Evolutionary conservation across 2,888 invertebrate genomes (phyloP).

Genomic region (Charanyca ferruginea): DNA sequence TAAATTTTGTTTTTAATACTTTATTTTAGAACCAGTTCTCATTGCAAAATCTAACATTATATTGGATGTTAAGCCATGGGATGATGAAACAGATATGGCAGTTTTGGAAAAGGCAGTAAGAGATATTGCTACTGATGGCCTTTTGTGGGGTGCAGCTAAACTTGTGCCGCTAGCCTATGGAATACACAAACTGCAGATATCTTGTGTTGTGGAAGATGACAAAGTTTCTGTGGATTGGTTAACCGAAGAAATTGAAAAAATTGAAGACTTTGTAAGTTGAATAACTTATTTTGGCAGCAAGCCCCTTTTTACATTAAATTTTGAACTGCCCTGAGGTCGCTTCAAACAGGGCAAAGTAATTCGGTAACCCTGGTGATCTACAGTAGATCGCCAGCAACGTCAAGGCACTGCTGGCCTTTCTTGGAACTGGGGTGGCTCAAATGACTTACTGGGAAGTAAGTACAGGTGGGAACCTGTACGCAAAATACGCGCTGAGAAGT

Average conservation of each 20-base stretch:
- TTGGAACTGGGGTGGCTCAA: no score
- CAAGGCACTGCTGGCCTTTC: no score
- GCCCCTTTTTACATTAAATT: no score
- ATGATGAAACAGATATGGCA: constrained; percentile 98
- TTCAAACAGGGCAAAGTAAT: no score
- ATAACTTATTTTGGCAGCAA: not conserved
- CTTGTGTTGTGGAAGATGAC: constrained; percentile 98
- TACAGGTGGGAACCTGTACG: no score
- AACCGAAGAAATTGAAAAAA: constrained; percentile 95
- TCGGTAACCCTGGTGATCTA: no score
- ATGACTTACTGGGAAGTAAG: no score
- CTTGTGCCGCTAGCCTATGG: constrained; percentile 97
- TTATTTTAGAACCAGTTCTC: constrained; percentile 93
- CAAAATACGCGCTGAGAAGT: no score
- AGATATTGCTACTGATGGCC: constrained; percentile 95
- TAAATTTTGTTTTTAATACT: constrained; percentile 7
- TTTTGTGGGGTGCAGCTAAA: constrained; percentile 98
- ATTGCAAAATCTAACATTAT: constrained; percentile 99
- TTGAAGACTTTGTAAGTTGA: constrained; percentile 94
- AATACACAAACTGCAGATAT: constrained; percentile 97
- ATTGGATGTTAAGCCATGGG: constrained; percentile 98
- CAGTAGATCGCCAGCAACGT: no score
- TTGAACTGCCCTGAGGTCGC: no score
- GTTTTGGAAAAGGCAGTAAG: constrained; percentile 95
- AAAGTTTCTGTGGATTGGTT: constrained; percentile 97